These are phyloP conservation scores for Cactoblastis cactorum DNA, from an alignment of 2,888 invertebrate species.

Conservation along the genomic window DNA sequence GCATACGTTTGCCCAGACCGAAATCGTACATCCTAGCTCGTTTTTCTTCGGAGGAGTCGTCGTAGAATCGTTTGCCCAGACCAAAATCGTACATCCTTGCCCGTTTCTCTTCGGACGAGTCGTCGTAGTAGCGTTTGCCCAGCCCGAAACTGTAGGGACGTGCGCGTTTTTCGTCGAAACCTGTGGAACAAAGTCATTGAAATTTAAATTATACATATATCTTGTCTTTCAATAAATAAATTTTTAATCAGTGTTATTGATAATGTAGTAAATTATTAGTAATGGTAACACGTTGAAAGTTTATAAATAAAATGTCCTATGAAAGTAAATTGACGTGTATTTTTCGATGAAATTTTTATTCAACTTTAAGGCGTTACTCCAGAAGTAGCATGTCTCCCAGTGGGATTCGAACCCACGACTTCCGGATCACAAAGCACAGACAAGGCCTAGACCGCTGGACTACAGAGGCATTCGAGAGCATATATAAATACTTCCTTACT, in stretches of 20 bases:
- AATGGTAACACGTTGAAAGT: too few species aligned
- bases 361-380: too few species aligned
- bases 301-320: too few species aligned
- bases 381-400: too few species aligned
- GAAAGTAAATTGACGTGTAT: too few species aligned
- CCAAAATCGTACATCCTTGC: conserved; percentile 67
- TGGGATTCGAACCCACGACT: too few species aligned
- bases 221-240: not conserved
- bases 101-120: conserved; percentile 55
- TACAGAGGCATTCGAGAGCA: too few species aligned
- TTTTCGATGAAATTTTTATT: too few species aligned
- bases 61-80: conserved; percentile 59
- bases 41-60: conserved; percentile 55
- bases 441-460: too few species aligned
- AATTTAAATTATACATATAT: not conserved
- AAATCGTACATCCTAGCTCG: conserved; percentile 65
- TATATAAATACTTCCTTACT: too few species aligned
- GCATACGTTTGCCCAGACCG: conserved; percentile 66
- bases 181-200: conserved; percentile 33
- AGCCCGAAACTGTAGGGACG: conserved; percentile 85
- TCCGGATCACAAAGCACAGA: too few species aligned
- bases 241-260: not conserved
- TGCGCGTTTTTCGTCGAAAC: conserved; percentile 74
- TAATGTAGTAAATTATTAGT: too few species aligned
- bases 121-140: conserved; percentile 79